Conservation (phyloP, 2,797 vertebrate genomes). For the Lutjanus argentimaculatus region DNA sequence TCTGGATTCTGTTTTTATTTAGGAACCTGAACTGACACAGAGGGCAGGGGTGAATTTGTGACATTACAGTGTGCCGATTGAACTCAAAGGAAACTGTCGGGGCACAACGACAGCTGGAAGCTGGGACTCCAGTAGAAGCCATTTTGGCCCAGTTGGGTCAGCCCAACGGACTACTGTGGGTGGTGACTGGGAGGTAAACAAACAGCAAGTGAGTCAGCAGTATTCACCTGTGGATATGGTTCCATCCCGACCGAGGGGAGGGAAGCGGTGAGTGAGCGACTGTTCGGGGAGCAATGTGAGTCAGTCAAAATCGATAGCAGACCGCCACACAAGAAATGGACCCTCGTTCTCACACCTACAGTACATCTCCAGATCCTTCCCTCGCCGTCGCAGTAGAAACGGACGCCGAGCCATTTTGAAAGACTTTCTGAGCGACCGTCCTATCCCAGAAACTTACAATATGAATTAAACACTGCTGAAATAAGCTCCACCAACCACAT, state of each 20-base stretch:
- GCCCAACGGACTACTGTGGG: conserved; percentile 43
- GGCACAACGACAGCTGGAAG: conserved; percentile 40
- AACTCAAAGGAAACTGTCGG: conserved; percentile 40
- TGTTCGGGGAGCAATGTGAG: conserved; percentile 39
- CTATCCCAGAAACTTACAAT: conserved; percentile 37
- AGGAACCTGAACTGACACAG: conserved; percentile 29
- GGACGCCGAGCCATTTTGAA: conserved; percentile 30
- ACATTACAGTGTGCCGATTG: conserved; percentile 28
- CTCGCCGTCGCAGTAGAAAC: conserved; percentile 31
- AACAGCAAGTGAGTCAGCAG: conserved; percentile 50
- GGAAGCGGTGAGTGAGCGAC: conserved; percentile 14
- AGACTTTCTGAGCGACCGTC: conserved; percentile 42
- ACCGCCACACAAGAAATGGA: conserved; percentile 18
- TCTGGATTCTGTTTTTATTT: conserved; percentile 48
- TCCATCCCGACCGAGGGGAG: conserved; percentile 16
- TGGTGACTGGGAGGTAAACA: conserved; percentile 40
- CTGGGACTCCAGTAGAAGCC: conserved; percentile 62
- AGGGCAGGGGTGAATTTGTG: conserved; percentile 16
- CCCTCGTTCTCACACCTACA: conserved; percentile 4
- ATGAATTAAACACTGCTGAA: conserved; percentile 56
- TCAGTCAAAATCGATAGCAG: conserved; percentile 26
- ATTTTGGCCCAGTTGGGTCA: conserved; percentile 55
- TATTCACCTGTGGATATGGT: conserved; percentile 45
- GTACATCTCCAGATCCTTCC: conserved; percentile 23
- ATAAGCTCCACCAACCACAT: conserved; percentile 59